Conservation (phyloP, 2,888 invertebrate genomes). For the Cephus runcator region DNA sequence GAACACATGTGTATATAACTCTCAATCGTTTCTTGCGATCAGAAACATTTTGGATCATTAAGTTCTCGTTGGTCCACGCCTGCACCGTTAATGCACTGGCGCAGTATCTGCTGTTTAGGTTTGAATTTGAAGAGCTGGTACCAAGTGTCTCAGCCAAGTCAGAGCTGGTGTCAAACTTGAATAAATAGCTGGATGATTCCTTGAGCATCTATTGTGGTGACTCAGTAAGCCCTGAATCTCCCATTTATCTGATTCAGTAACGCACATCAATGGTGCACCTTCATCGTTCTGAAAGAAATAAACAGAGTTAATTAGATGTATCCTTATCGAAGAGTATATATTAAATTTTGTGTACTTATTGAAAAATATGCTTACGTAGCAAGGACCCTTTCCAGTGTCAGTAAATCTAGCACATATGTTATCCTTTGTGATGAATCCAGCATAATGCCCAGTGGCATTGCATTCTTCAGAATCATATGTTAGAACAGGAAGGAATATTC, state of each 20-base stretch:
- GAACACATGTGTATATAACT: too few species aligned
- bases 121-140: conserved; percentile 56
- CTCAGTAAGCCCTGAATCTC: conserved; percentile 72
- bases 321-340: too few species aligned
- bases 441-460: conserved; percentile 73
- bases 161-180: conserved; percentile 58
- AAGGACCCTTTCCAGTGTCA: conserved; percentile 69
- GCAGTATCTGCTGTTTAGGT: conserved; percentile 32
- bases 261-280: conserved; percentile 75
- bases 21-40: too few species aligned
- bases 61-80: conserved; percentile 2
- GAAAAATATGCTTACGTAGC: conserved; percentile 68
- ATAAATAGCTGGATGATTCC: conserved; percentile 71
- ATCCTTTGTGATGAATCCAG: conserved; percentile 69
- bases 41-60: not conserved
- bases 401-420: conserved; percentile 73
- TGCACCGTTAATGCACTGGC: not conserved
- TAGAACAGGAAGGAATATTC: conserved; percentile 69
- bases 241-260: conserved; percentile 69
- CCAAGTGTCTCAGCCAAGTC: conserved; percentile 58
- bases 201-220: conserved; percentile 72
- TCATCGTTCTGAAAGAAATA: conserved; percentile 70
- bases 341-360: not conserved
- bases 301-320: too few species aligned
- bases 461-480: conserved; percentile 69